These are phyloP conservation scores for Pachycephala philippinensis DNA, from an alignment of 2,113 vertebrate species.

Conservation along the genomic window DNA sequence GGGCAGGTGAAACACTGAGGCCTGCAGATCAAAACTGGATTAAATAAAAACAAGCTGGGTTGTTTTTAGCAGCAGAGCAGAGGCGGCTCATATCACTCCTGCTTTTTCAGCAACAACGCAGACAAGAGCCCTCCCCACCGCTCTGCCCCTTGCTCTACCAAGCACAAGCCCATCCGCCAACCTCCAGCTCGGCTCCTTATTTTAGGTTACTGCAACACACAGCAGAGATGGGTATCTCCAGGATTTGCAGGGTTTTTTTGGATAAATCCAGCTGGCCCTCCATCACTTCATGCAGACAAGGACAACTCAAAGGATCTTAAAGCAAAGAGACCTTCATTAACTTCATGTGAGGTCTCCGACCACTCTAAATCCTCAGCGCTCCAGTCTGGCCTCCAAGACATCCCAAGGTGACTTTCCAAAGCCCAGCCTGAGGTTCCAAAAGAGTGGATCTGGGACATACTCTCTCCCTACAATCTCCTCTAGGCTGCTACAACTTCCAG, in stretches of 20 bases:
- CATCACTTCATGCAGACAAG: not conserved
- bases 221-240: not conserved
- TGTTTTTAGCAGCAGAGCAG: slow-evolving; percentile 54
- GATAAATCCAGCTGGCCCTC: not conserved
- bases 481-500: not conserved
- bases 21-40: slow-evolving; percentile 9
- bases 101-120: slow-evolving; percentile 23
- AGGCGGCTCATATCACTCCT: slow-evolving; percentile 38
- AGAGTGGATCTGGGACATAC: not conserved
- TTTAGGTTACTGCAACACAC: slow-evolving; percentile 34
- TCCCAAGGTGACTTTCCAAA: not conserved
- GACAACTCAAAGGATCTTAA: not conserved
- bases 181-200: not conserved
- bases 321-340: not conserved
- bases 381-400: not conserved
- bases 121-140: not conserved
- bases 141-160: slow-evolving; percentile 48
- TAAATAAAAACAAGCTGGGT: slow-evolving; percentile 22
- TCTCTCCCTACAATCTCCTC: not conserved
- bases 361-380: not conserved
- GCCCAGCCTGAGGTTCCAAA: not conserved
- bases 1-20: slow-evolving; percentile 38
- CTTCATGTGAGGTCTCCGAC: not conserved
- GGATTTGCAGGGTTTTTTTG: not conserved
- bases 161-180: slow-evolving; percentile 13